phyloP scores from a whole-genome alignment of 2,888 invertebrate species.

The Nycteola revayana region DNA sequence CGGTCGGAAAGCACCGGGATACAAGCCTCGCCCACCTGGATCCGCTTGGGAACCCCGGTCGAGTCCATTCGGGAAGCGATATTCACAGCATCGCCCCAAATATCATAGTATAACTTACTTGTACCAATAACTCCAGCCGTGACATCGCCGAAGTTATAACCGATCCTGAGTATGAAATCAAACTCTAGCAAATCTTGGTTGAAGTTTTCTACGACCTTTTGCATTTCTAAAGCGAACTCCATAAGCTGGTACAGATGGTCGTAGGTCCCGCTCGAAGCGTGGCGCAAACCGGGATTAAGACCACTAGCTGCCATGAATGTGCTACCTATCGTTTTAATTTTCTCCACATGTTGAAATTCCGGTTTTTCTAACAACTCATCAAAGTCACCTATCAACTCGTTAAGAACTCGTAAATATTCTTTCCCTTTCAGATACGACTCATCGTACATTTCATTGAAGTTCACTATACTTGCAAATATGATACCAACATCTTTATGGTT shows the following conservation, averaged over 20 bases:
- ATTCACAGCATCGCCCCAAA: slow-evolving; percentile 99
- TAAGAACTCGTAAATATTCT: slow-evolving; percentile 96
- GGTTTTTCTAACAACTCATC: slow-evolving; percentile 93
- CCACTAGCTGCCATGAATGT: slow-evolving; percentile 99
- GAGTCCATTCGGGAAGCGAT: slow-evolving; percentile 99
- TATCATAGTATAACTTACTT: slow-evolving; percentile 97
- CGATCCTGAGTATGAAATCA: slow-evolving; percentile 92
- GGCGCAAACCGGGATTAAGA: slow-evolving; percentile 90
- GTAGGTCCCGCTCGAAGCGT: slow-evolving; percentile 85
- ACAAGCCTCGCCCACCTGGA: slow-evolving; percentile 91
- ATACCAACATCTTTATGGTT: slow-evolving; percentile 96
- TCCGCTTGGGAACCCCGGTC: slow-evolving; percentile 93
- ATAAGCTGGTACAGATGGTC: slow-evolving; percentile 93
- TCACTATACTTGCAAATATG: slow-evolving; percentile 97
- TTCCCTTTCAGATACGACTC: slow-evolving; percentile 97
- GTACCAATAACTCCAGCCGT: slow-evolving; percentile 98
- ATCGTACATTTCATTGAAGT: slow-evolving; percentile 99
- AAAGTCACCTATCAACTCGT: slow-evolving; percentile 97
- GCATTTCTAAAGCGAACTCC: slow-evolving; percentile 97
- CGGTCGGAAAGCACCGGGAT: slow-evolving; percentile 85
- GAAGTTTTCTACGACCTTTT: slow-evolving; percentile 92
- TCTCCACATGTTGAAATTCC: slow-evolving; percentile 94
- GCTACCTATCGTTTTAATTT: slow-evolving; percentile 98
- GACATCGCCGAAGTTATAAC: slow-evolving; percentile 96
- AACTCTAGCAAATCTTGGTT: slow-evolving; percentile 95